Evolutionary conservation across 2,888 invertebrate genomes (phyloP).

Genomic region (Catocala sponsa): DNA sequence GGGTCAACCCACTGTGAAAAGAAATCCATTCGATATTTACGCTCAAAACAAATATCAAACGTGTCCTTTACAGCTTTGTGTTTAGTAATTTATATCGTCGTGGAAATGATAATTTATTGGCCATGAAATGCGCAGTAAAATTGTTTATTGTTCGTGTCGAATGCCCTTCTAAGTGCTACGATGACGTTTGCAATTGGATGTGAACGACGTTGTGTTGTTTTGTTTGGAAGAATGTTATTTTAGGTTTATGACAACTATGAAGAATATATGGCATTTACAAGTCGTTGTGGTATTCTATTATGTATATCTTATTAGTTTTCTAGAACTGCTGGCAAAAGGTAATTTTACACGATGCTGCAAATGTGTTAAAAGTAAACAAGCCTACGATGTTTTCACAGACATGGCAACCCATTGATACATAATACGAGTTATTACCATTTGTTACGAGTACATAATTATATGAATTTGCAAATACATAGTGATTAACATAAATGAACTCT

Average conservation of each 20-base stretch:
- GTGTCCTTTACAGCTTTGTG: slow-evolving; percentile 19
- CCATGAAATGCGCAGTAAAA: slow-evolving; percentile 59
- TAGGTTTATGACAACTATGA: slow-evolving; percentile 5
- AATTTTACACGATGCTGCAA: no score
- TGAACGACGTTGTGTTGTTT: slow-evolving; percentile 16
- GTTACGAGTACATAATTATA: no score
- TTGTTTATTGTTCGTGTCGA: slow-evolving; percentile 54
- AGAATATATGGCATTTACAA: neutral
- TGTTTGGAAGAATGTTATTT: slow-evolving; percentile 1
- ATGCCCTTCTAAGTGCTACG: slow-evolving; percentile 30
- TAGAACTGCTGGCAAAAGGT: no score
- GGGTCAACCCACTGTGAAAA: slow-evolving; percentile 4
- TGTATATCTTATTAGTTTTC: neutral
- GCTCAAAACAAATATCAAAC: slow-evolving; percentile 22
- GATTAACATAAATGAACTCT: no score
- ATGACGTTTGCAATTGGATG: slow-evolving; percentile 24
- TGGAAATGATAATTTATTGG: slow-evolving; percentile 63
- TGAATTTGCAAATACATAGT: no score
- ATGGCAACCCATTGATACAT: no score
- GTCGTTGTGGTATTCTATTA: neutral
- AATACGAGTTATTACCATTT: no score
- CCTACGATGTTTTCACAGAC: no score
- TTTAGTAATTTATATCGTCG: slow-evolving; percentile 51
- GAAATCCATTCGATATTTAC: slow-evolving; percentile 15
- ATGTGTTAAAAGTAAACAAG: no score